phyloP scores from a whole-genome alignment of 2,888 invertebrate species.

The Spodoptera exigua region DNA sequence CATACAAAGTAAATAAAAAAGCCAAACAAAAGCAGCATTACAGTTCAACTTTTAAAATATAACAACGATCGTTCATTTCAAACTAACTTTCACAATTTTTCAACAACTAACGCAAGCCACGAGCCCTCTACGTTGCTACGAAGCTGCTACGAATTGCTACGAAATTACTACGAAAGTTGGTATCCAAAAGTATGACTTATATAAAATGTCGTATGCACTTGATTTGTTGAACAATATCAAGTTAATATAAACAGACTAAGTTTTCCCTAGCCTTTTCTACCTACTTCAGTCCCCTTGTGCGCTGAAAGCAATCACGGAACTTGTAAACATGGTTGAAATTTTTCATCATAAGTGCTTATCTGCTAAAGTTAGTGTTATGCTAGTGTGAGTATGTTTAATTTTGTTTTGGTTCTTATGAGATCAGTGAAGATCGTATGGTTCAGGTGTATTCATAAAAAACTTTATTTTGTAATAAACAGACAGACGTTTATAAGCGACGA shows the following conservation, averaged over 20 bases:
- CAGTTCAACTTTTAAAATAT: not conserved
- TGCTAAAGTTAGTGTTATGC: conserved; percentile 36
- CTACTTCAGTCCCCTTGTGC: conserved; percentile 12
- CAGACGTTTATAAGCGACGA: no score
- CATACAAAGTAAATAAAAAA: no score
- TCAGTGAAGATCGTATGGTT: not conserved
- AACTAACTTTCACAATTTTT: not conserved
- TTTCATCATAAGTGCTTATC: conserved; percentile 53
- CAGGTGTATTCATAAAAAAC: not conserved
- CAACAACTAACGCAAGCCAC: conserved; percentile 13
- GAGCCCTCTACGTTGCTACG: conserved; percentile 35
- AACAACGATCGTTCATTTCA: not conserved
- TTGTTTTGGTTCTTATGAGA: conserved; percentile 16
- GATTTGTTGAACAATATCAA: conserved; percentile 56
- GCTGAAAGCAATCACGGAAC: conserved; percentile 37
- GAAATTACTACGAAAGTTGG: conserved; percentile 30
- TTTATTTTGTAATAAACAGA: conserved; percentile 3
- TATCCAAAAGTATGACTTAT: conserved; percentile 23
- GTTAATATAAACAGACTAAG: conserved; percentile 50
- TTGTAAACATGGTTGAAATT: conserved; percentile 51
- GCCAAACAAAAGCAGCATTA: no score
- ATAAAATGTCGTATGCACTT: conserved; percentile 38
- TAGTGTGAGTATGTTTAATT: conserved; percentile 11
- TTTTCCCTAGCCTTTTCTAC: conserved; percentile 9
- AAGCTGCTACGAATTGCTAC: conserved; percentile 35